These are phyloP conservation scores for Epinephelus coioides DNA, from an alignment of 2,797 vertebrate species.

Conservation along the genomic window DNA sequence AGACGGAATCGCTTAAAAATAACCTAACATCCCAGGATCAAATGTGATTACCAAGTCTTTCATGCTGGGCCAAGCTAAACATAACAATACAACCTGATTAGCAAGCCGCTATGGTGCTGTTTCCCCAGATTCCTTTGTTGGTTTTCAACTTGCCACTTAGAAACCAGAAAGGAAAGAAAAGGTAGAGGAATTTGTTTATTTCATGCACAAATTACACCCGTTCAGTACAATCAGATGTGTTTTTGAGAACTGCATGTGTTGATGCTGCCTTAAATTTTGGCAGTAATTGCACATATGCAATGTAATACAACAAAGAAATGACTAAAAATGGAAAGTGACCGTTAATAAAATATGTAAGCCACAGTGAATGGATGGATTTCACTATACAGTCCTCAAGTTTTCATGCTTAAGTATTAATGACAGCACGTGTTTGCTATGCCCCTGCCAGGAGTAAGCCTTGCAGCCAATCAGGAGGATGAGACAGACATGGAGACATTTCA, in stretches of 20 bases:
- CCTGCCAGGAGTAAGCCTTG: constrained; percentile 91
- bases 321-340: constrained; percentile 13
- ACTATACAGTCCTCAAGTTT: constrained; percentile 20
- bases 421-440: constrained; percentile 8
- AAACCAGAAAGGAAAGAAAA: constrained; percentile 9
- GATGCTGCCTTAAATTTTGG: not conserved
- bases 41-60: constrained; percentile 55
- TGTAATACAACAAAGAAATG: not conserved
- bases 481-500: constrained; percentile 97
- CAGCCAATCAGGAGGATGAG: constrained; percentile 97
- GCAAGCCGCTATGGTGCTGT: constrained; percentile 15
- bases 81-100: constrained; percentile 57
- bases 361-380: constrained; percentile 5
- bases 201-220: constrained; percentile 14
- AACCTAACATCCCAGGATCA: constrained; percentile 48
- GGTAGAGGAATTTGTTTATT: constrained; percentile 13
- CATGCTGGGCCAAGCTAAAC: constrained; percentile 60
- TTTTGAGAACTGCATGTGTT: not conserved
- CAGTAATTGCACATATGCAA: not conserved
- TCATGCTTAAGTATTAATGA: constrained; percentile 12
- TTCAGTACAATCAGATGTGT: not conserved
- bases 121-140: constrained; percentile 17
- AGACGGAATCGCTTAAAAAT: constrained; percentile 46
- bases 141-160: constrained; percentile 7
- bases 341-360: not conserved